Base-by-base conservation (phyloP, 2,113 vertebrate species). In the Serinus canaria region DNA sequence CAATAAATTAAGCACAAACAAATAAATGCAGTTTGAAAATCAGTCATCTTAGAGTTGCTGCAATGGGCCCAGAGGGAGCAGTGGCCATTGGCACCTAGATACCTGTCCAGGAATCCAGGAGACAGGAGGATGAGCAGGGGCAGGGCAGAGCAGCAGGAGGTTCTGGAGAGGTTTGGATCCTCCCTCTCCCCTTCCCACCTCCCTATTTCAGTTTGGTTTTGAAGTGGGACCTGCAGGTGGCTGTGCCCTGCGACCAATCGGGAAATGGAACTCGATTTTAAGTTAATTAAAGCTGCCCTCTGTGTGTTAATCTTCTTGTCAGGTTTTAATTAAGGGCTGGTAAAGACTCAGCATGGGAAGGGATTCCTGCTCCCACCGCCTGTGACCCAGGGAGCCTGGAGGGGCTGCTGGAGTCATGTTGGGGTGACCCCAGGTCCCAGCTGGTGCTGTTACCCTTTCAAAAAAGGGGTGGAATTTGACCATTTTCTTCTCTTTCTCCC, bases 251-350 rank as follows among this genome's bases (percentile, higher is more conserved):
- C 4, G 64, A 96, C 91, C 88, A 89, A 90, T 90, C 14, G 76
- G 94, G 89, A 97, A 97, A 96, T 86, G 78, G 94, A 97, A 97
- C 81, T 94, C 3, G 17, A 96, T 98, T 97, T 96, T 96, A 97
- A 97, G 94, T 97, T 98, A 97, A 98, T 98, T 98, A 98, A 98
- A 98, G 86, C 84, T 96, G 96, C 95, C 97, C 97, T 98, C 95
- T 95, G 74, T 83, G 96, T 96, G 96, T 97, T 98, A 96, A 98
- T 98, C 97, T 98, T 97, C 97, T 96, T 97, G 97, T 97, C 96
- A 97, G 95, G 81, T 97, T 98, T 98, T 98, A 98, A 98, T 98
- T 98, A 98, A 97, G 92, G 84, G 82, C 94, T 96, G 94, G 94
- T 97, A 92, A 95, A 98, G 84, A 68, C 93, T 91, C 92, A 96